These are phyloP conservation scores for Rhinichthys klamathensis DNA, from an alignment of 2,113 vertebrate species.

Conservation along the genomic window DNA sequence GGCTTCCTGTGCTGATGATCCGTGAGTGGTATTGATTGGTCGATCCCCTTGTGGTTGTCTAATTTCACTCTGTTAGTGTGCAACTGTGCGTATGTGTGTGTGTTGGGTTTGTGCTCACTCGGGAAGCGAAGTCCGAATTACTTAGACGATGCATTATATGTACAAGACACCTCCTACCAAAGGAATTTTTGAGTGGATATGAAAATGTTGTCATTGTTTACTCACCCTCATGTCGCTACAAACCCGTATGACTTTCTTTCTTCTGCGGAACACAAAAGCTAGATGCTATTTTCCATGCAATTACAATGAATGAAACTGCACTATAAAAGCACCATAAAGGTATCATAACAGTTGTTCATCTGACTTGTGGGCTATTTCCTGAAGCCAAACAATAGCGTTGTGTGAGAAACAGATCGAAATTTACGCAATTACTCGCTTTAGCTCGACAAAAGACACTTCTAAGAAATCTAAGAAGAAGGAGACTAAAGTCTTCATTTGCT, in stretches of 20 bases:
- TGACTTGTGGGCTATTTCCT: not conserved
- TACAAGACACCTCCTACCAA: not conserved
- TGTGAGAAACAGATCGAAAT: not conserved
- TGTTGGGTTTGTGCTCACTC: not conserved
- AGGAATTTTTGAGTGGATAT: not conserved
- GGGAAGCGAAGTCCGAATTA: not conserved
- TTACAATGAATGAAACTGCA: not conserved
- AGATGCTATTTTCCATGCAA: not conserved
- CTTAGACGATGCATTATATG: not conserved
- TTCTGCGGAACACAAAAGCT: not conserved
- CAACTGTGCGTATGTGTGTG: not conserved
- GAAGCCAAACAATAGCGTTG: not conserved
- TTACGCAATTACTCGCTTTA: not conserved
- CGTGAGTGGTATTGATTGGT: slow-evolving; percentile 25
- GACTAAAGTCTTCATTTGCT: not conserved
- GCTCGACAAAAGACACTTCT: not conserved
- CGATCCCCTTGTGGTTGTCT: slow-evolving; percentile 22
- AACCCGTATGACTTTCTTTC: not conserved
- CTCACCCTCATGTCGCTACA: not conserved
- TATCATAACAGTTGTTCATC: not conserved
- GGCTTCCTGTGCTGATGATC: slow-evolving; percentile 31
- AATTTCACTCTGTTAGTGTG: slow-evolving; percentile 10
- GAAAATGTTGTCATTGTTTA: not conserved
- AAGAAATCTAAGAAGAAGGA: not conserved
- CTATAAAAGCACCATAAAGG: not conserved